A percentile compares a stretch with the other conserved stretches of the same genome.
Conservation (phyloP, 2,888 invertebrate genomes). For the Chrysolina oricalcia region DNA sequence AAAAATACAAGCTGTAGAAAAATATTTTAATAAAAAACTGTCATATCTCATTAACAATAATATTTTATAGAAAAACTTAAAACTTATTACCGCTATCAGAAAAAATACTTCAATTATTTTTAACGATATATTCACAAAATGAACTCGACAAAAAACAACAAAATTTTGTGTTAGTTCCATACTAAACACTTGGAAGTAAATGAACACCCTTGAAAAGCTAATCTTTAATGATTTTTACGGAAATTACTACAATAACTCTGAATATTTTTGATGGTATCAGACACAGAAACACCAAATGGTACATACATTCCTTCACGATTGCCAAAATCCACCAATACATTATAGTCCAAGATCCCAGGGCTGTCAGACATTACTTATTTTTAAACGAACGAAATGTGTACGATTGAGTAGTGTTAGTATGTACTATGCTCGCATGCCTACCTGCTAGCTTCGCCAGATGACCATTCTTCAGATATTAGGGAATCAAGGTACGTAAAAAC, state of each 20-base stretch:
- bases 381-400: no score
- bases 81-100: not conserved
- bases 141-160: not conserved
- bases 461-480: no score
- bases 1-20: not conserved
- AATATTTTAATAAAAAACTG: conserved; percentile 17
- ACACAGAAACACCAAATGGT: not conserved
- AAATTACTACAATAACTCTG: not conserved
- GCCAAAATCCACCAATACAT: no score
- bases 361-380: no score
- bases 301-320: not conserved
- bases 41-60: conserved; percentile 1
- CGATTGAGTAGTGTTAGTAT: no score
- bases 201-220: not conserved
- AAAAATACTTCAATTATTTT: not conserved
- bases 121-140: conserved; percentile 2
- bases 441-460: no score
- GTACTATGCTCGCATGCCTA: no score
- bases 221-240: not conserved
- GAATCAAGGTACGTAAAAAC: no score
- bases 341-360: no score
- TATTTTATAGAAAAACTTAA: conserved; percentile 7
- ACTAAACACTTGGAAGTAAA: not conserved
- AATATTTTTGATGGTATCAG: not conserved
- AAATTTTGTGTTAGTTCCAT: not conserved